Evolutionary conservation across 2,113 vertebrate species (phyloP).

Genomic region (Festucalex cinctus): DNA sequence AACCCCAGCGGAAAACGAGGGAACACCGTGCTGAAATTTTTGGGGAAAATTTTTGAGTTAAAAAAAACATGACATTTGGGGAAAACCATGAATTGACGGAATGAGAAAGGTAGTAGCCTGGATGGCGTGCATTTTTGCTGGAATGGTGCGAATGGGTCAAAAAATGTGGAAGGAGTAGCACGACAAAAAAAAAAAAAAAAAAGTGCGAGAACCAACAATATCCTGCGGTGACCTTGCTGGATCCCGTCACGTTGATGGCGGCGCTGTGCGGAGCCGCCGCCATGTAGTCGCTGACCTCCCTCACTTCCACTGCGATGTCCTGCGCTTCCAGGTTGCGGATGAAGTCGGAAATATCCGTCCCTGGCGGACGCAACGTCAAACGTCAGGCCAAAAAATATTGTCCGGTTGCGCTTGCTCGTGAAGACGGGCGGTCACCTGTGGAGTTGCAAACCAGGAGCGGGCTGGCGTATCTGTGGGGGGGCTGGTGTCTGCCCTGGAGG

Average conservation of each 20-base stretch:
- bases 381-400: neutral
- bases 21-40: too few relatives aligned
- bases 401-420: too few relatives aligned
- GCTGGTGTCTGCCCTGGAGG: conserved; percentile 79
- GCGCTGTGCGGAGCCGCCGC: conserved; percentile 86
- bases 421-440: conserved; percentile 78
- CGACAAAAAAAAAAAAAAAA: neutral
- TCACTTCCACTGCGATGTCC: conserved; percentile 80
- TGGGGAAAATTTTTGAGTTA: too few relatives aligned
- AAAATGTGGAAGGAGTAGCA: neutral
- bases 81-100: too few relatives aligned
- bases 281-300: conserved; percentile 81
- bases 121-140: too few relatives aligned
- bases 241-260: conserved; percentile 79
- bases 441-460: conserved; percentile 88
- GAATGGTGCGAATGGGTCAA: too few relatives aligned
- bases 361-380: conserved; percentile 56
- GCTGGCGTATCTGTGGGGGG: conserved; percentile 77
- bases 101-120: too few relatives aligned
- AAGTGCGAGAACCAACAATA: too few relatives aligned
- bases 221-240: conserved; percentile 74
- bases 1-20: too few relatives aligned
- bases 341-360: conserved; percentile 77
- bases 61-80: too few relatives aligned
- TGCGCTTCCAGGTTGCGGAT: conserved; percentile 79